phyloP scores from a whole-genome alignment of 1,140 invertebrate genomes.

The Cyphomyrmex costatus region DNA sequence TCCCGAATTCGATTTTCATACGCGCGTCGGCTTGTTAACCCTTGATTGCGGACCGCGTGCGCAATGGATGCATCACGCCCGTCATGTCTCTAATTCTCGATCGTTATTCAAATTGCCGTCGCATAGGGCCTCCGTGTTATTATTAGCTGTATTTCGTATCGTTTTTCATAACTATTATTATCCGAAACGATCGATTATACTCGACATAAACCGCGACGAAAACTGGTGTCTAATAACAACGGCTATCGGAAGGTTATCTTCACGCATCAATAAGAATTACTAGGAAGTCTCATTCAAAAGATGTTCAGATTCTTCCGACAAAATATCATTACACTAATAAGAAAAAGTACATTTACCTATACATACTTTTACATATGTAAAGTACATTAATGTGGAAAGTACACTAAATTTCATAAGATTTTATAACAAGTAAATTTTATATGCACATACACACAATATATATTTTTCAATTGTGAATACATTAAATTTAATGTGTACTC shows the following conservation, averaged over 20 bases:
- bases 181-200: slow-evolving; percentile 33
- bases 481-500: too few species aligned
- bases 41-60: slow-evolving; percentile 46
- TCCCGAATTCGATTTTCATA: slow-evolving; percentile 71
- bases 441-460: too few species aligned
- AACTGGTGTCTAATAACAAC: slow-evolving; percentile 6
- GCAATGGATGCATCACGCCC: slow-evolving; percentile 45
- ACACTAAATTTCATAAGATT: too few species aligned
- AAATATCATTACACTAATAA: background rate
- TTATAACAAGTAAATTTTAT: too few species aligned
- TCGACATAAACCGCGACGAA: background rate
- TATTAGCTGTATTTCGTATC: slow-evolving; percentile 51
- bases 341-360: too few species aligned
- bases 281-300: background rate
- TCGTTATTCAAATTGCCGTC: slow-evolving; percentile 60
- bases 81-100: slow-evolving; percentile 60
- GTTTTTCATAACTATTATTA: slow-evolving; percentile 53
- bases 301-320: background rate
- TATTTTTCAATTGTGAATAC: too few species aligned
- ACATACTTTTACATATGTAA: too few species aligned
- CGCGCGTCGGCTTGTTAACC: slow-evolving; percentile 59
- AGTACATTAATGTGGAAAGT: too few species aligned
- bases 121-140: slow-evolving; percentile 38
- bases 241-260: background rate
- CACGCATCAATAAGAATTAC: background rate